Conservation (phyloP, 2,797 vertebrate genomes). For the Muscicapa striata region DNA sequence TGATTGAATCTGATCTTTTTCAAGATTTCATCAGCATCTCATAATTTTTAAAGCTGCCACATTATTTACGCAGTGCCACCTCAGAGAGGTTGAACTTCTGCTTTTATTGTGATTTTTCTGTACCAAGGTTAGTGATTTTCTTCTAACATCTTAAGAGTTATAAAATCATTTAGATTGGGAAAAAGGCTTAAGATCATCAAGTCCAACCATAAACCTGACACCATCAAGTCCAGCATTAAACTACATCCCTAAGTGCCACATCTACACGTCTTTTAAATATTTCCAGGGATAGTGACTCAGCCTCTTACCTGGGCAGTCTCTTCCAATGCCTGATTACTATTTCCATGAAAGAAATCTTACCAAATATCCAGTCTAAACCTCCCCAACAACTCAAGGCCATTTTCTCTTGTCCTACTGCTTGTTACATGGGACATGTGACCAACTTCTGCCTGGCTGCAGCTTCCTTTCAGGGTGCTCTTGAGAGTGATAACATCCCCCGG, state of each 20-base stretch:
- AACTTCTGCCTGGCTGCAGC: neutral
- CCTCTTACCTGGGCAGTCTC: neutral
- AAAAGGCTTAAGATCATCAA: neutral
- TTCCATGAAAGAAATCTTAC: neutral
- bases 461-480: neutral
- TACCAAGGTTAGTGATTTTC: neutral
- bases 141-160: neutral
- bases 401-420: neutral
- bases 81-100: neutral
- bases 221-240: neutral
- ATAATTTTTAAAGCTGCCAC: neutral
- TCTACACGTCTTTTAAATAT: neutral
- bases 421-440: neutral
- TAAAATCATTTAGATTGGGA: neutral
- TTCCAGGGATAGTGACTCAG: neutral
- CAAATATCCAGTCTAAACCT: neutral
- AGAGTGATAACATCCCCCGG: fast-evolving
- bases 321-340: neutral
- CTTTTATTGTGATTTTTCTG: neutral
- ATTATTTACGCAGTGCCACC: neutral
- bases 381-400: neutral
- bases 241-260: neutral
- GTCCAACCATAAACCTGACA: neutral
- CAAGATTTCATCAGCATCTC: neutral
- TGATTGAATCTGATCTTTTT: neutral